Conservation (phyloP, 1,140 invertebrate genomes). For the Lysiphlebus fabarum region DNA sequence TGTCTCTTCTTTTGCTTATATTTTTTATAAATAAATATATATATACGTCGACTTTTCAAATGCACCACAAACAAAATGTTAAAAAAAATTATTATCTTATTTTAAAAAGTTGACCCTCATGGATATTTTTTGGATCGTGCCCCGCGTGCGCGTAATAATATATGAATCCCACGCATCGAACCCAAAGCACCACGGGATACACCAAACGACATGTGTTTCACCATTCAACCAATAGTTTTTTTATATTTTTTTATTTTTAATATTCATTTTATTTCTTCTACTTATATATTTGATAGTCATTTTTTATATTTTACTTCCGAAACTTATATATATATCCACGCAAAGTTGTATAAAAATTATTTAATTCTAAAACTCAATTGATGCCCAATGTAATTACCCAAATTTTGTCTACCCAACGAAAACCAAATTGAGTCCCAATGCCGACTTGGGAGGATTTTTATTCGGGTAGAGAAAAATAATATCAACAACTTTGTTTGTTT, state of each 20-base stretch:
- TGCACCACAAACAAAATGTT: neutral
- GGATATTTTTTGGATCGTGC: slow-evolving; percentile 11
- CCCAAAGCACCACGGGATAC: slow-evolving; percentile 50
- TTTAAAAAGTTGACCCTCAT: too few relatives aligned
- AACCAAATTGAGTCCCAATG: too few relatives aligned
- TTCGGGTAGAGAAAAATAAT: too few relatives aligned
- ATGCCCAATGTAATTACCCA: too few relatives aligned
- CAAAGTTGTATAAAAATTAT: too few relatives aligned
- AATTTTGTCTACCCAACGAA: too few relatives aligned
- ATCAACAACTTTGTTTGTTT: slow-evolving; percentile 15
- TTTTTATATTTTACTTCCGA: slow-evolving; percentile 17
- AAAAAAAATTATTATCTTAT: too few relatives aligned
- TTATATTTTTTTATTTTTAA: slow-evolving; percentile 26
- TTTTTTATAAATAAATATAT: slow-evolving; percentile 22
- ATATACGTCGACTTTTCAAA: neutral
- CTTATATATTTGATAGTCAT: slow-evolving; percentile 10
- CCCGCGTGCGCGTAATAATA: slow-evolving; percentile 34
- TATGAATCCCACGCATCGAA: slow-evolving; percentile 55
- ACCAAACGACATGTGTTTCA: slow-evolving; percentile 55
- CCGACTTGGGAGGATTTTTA: too few relatives aligned
- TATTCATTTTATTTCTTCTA: slow-evolving; percentile 24
- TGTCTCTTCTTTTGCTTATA: slow-evolving; percentile 46
- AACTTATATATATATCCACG: too few relatives aligned
- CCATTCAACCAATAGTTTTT: slow-evolving; percentile 26
- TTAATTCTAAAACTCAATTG: too few relatives aligned